phyloP scores from a whole-genome alignment of 2,888 invertebrate genomes.

The Dinocampus coccinellae region DNA sequence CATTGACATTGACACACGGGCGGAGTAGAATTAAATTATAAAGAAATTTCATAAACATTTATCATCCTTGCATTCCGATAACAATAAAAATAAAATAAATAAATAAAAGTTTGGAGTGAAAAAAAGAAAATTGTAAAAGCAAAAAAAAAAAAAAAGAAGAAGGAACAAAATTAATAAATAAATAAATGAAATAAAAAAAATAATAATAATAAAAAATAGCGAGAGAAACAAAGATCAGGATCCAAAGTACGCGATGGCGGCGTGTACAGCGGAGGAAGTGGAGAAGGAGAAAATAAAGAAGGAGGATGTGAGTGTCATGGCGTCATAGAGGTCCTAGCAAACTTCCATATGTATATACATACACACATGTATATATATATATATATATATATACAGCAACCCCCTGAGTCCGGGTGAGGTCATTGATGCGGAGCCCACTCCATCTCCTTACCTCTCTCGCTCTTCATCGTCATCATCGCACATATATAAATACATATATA shows the following conservation, averaged over 20 bases:
- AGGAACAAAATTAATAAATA: not conserved
- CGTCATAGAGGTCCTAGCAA: constrained; percentile 22
- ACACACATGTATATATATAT: not conserved
- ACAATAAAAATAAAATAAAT: not conserved
- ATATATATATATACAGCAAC: constrained; percentile 7
- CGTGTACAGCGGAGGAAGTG: constrained; percentile 13
- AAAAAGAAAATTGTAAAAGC: too few species aligned
- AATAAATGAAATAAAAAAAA: not conserved
- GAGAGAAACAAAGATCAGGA: not conserved
- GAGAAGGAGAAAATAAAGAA: constrained; percentile 18
- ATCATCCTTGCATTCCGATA: not conserved
- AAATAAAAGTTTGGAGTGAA: not conserved
- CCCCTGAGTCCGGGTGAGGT: constrained; percentile 26
- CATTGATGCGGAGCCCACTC: constrained; percentile 48
- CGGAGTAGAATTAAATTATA: too few species aligned
- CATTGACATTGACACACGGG: too few species aligned
- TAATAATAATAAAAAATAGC: not conserved
- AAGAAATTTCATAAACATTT: not conserved
- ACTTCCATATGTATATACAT: not conserved
- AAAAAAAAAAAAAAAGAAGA: not conserved
- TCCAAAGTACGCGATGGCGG: constrained; percentile 15
- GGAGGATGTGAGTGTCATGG: constrained; percentile 42
- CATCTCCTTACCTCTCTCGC: constrained; percentile 40
- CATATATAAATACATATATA: not conserved
- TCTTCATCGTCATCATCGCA: not conserved